Conservation (phyloP, 1,140 invertebrate species). For the Drosophila suzukii region DNA sequence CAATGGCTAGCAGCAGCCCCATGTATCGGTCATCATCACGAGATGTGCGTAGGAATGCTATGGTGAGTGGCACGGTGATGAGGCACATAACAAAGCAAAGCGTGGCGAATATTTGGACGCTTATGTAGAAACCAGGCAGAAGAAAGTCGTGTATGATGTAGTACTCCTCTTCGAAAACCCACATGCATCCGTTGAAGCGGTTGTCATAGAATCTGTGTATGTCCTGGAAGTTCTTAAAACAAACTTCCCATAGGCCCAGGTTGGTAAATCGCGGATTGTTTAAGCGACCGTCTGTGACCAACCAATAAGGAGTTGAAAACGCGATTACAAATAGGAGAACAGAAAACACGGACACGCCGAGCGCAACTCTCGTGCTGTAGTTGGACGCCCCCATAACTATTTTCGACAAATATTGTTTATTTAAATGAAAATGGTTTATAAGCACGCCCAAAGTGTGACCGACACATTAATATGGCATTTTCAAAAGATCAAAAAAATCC, state of each 20-base stretch:
- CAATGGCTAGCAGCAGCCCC: conserved; percentile 89
- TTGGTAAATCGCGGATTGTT: conserved; percentile 91
- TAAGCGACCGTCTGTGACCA: conserved; percentile 93
- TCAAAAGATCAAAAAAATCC: too few relatives aligned
- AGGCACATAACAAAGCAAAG: conserved; percentile 92
- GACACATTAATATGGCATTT: not conserved
- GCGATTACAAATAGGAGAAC: conserved; percentile 93
- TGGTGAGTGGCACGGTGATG: conserved; percentile 89
- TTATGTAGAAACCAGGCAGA: conserved; percentile 95
- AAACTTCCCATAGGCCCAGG: conserved; percentile 96
- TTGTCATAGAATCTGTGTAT: conserved; percentile 92
- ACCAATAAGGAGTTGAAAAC: conserved; percentile 96
- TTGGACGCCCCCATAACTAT: conserved; percentile 86
- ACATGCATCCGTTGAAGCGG: conserved; percentile 93
- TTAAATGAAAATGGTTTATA: not conserved
- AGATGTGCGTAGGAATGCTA: conserved; percentile 90
- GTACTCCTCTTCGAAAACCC: conserved; percentile 97
- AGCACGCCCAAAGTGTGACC: conserved; percentile 6
- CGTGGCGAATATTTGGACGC: conserved; percentile 96
- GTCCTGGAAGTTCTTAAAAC: conserved; percentile 93
- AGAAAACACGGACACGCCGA: conserved; percentile 87
- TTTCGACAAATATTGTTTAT: not conserved
- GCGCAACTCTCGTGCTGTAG: conserved; percentile 89
- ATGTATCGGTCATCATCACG: conserved; percentile 92
- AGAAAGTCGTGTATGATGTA: conserved; percentile 94